Evolutionary conservation across 92 coral and sea anemone species (phyloP).

Genomic region (Epizoanthus rinbou): DNA sequence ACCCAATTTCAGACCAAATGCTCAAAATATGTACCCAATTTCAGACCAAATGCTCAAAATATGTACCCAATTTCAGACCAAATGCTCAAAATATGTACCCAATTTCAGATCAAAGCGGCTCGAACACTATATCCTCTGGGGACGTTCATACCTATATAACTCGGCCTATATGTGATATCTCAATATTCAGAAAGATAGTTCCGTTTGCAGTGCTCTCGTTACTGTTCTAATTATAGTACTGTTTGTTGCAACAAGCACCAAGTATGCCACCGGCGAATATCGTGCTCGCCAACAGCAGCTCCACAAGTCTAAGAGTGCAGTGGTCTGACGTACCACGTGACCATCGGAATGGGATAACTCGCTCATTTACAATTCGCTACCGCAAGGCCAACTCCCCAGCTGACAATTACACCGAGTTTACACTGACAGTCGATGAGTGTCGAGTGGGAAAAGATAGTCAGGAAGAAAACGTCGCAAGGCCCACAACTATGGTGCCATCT

Average conservation of each 20-base stretch:
- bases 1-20: too few relatives aligned
- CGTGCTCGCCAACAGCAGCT: conserved; percentile 50
- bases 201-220: too few relatives aligned
- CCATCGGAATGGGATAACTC: conserved; percentile 57
- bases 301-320: conserved; percentile 57
- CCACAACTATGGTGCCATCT: too few relatives aligned
- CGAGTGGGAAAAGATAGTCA: neutral
- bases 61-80: too few relatives aligned
- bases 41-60: too few relatives aligned
- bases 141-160: too few relatives aligned
- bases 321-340: conserved; percentile 62
- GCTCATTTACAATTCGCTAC: conserved; percentile 55
- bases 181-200: too few relatives aligned
- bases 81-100: too few relatives aligned
- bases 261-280: conserved; percentile 47
- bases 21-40: too few relatives aligned
- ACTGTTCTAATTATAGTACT: neutral
- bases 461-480: neutral
- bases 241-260: conserved; percentile 40
- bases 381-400: conserved; percentile 41
- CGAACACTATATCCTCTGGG: too few relatives aligned
- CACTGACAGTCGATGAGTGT: neutral
- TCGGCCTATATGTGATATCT: too few relatives aligned
- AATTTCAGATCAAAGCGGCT: too few relatives aligned
- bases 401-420: neutral